Evolutionary conservation across 1,140 invertebrate species (phyloP).

Genomic region (Nephotettix cincticeps): DNA sequence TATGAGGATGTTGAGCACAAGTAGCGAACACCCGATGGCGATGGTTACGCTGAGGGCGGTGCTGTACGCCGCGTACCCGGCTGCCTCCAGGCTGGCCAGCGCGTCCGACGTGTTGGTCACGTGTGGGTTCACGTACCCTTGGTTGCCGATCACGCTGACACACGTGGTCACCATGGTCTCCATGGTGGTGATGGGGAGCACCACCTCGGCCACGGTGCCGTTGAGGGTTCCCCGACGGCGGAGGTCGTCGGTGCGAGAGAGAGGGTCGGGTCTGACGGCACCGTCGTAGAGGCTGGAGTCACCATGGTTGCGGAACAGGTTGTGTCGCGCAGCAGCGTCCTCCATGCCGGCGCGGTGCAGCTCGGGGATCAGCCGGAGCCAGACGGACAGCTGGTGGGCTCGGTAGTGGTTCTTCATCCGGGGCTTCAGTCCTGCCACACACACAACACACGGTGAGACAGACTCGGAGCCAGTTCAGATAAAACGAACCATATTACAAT

Average conservation of each 20-base stretch:
- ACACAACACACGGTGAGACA: no score
- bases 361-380: slow-evolving; percentile 90
- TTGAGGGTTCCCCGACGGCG: slow-evolving; percentile 13
- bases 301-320: slow-evolving; percentile 79
- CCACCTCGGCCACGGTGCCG: slow-evolving; percentile 40
- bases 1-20: slow-evolving; percentile 80
- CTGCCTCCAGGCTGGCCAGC: slow-evolving; percentile 71
- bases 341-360: slow-evolving; percentile 87
- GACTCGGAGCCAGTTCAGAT: no score
- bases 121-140: slow-evolving; percentile 53
- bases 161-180: slow-evolving; percentile 49
- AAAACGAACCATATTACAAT: no score
- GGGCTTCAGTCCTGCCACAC: slow-evolving; percentile 78
- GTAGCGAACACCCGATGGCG: slow-evolving; percentile 80
- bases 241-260: slow-evolving; percentile 52
- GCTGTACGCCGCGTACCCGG: slow-evolving; percentile 73
- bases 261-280: slow-evolving; percentile 73
- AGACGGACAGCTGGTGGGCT: slow-evolving; percentile 90
- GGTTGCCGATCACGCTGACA: slow-evolving; percentile 36
- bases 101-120: slow-evolving; percentile 58
- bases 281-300: slow-evolving; percentile 80
- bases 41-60: slow-evolving; percentile 85
- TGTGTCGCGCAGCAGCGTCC: slow-evolving; percentile 78
- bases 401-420: slow-evolving; percentile 91
- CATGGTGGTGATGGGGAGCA: slow-evolving; percentile 54